These are phyloP conservation scores for Isichthys henryi DNA, from an alignment of 2,113 vertebrate genomes.

Conservation along the genomic window DNA sequence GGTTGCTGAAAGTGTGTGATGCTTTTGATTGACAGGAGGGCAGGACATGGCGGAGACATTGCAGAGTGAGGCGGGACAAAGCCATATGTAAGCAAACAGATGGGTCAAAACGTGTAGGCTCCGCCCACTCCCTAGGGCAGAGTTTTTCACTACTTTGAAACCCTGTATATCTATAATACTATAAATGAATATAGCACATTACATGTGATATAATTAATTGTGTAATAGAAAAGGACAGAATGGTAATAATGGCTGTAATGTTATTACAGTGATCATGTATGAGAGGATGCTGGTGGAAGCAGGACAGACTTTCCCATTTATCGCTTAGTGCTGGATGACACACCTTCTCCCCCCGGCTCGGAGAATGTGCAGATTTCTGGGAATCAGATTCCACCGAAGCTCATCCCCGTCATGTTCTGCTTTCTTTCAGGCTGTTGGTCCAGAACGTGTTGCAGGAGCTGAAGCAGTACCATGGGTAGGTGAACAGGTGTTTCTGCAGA, in stretches of 20 bases:
- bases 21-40: conserved; percentile 57
- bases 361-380: background rate
- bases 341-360: background rate
- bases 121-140: background rate
- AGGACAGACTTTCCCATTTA: background rate
- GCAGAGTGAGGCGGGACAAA: conserved; percentile 54
- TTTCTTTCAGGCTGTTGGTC: conserved; percentile 79
- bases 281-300: background rate
- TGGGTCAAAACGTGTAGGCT: background rate
- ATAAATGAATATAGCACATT: background rate
- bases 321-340: background rate
- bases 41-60: conserved; percentile 59
- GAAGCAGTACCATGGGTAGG: conserved; percentile 86
- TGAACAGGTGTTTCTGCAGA: conserved; percentile 30
- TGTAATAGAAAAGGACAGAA: background rate
- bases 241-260: background rate
- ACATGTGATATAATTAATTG: background rate
- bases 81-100: conserved; percentile 55
- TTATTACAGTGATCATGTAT: background rate
- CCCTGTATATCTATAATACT: background rate
- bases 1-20: background rate
- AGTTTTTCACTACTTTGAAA: background rate
- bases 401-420: conserved; percentile 55
- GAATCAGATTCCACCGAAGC: background rate
- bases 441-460: conserved; percentile 91